Evolutionary conservation across 2,797 vertebrate species (phyloP).

Genomic region (Artibeus lituratus): DNA sequence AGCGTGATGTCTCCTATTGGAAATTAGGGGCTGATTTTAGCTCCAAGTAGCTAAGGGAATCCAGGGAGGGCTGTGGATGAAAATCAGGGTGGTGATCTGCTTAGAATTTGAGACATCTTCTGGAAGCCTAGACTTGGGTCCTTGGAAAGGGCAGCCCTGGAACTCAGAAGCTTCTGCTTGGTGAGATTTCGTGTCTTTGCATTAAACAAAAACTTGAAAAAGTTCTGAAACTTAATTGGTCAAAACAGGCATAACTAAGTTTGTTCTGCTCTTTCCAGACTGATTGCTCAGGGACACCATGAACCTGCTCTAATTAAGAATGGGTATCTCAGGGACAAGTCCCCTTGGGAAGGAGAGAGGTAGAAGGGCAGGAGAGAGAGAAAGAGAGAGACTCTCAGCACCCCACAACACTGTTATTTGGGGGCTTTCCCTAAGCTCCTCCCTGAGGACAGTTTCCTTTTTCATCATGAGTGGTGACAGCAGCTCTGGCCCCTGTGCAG

Average conservation of each 20-base stretch:
- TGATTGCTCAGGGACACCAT: conserved; percentile 25
- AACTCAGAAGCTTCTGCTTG: background rate
- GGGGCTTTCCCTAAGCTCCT: background rate
- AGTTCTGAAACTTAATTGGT: conserved; percentile 45
- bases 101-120: background rate
- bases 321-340: background rate
- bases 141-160: background rate
- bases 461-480: background rate
- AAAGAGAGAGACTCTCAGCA: background rate
- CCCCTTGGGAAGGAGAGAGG: background rate
- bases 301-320: conserved; percentile 41
- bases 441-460: background rate
- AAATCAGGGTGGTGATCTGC: background rate
- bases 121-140: background rate
- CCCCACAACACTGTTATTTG: background rate
- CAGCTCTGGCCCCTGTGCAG: background rate
- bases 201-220: conserved; percentile 19
- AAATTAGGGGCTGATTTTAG: background rate
- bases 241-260: background rate
- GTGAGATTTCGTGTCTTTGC: background rate
- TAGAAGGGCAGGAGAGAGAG: too few relatives aligned
- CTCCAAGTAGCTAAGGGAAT: background rate
- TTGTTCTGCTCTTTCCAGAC: background rate
- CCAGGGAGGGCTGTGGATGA: background rate
- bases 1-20: background rate